Conservation (phyloP, 2,888 invertebrate species). For the Andrena bucephala region DNA sequence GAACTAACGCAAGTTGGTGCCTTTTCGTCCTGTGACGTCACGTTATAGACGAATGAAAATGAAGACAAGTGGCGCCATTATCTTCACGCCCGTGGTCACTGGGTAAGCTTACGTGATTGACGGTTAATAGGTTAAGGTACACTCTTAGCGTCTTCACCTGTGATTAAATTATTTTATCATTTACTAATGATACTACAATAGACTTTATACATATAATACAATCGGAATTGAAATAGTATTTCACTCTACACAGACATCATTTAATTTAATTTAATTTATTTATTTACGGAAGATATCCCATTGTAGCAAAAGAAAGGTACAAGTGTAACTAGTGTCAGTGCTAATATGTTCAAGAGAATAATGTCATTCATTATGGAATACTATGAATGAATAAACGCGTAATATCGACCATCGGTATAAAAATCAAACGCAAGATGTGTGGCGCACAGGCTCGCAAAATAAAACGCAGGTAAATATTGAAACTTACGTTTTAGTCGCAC, state of each 20-base stretch:
- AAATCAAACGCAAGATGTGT: not conserved
- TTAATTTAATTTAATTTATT: no score
- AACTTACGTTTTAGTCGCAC: not conserved
- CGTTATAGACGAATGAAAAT: not conserved
- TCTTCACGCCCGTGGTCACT: not conserved
- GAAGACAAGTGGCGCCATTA: slow-evolving; percentile 1
- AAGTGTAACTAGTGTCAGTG: no score
- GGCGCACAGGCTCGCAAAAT: not conserved
- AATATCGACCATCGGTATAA: slow-evolving; percentile 13
- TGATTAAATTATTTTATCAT: not conserved
- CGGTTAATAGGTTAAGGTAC: not conserved
- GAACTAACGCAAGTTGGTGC: not conserved
- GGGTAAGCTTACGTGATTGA: slow-evolving; percentile 13
- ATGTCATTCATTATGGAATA: slow-evolving; percentile 9
- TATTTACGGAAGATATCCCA: no score
- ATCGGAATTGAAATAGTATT: no score
- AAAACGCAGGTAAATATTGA: slow-evolving; percentile 11
- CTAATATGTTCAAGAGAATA: not conserved
- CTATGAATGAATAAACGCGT: slow-evolving; percentile 7
- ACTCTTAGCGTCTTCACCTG: not conserved
- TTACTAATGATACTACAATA: no score
- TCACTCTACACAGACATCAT: no score
- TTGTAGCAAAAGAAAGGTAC: no score
- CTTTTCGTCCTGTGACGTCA: slow-evolving; percentile 18
- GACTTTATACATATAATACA: no score